Base-by-base conservation (phyloP, 2,888 invertebrate species). In the Platypus cylindrus region DNA sequence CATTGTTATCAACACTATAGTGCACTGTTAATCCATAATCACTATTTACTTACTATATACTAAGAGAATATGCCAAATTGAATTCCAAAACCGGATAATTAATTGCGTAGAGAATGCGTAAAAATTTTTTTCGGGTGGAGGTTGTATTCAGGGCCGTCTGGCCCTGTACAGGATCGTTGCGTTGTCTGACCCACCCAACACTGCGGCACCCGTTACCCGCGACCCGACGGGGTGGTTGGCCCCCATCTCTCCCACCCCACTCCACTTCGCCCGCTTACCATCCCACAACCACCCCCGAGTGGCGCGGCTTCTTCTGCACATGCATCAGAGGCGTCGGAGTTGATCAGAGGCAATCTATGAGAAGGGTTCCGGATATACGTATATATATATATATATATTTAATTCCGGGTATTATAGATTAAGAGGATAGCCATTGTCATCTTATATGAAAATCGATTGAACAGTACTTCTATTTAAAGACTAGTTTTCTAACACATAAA, bases 151-250 rank as follows among this genome's bases (percentile, higher is more conserved):
- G 41, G 41, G 41, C 38, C 41, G 33, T 41, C 36, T 38, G 40
- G 40, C 40, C 39, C 40, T 39, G 43, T 36, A 37, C 40, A 37
- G 34, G 40, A 39, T 43, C 43, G 43, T 43, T 51, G 57, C 59
- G 59, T 59, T 56, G 60, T 62, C 61, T 60, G 61, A 61, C 62
- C 61, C 61, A 62, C 62, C 61, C 62, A 62, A 58, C 58, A 56
- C 58, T 62, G 59, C 59, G 58, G 59, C 61, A 60, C 62, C 60
- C 62, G 57, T 62, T 59, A 59, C 62, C 61, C 59, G 49, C 49
- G 47, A 41, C 43, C 43, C 43, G 43, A 32, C 43, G 45, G 59
- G 60, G 56, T 59, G 58, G 53, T 53, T 57, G 52, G 51, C 52
- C 54, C 53, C 53, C 52, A 56, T 54, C 53, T 47, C 46, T 55